A percentile compares a stretch with the other conserved stretches of the same genome.
These are phyloP conservation scores for Varanus komodoensis DNA, from an alignment of 2,113 vertebrate genomes.

Conservation along the genomic window DNA sequence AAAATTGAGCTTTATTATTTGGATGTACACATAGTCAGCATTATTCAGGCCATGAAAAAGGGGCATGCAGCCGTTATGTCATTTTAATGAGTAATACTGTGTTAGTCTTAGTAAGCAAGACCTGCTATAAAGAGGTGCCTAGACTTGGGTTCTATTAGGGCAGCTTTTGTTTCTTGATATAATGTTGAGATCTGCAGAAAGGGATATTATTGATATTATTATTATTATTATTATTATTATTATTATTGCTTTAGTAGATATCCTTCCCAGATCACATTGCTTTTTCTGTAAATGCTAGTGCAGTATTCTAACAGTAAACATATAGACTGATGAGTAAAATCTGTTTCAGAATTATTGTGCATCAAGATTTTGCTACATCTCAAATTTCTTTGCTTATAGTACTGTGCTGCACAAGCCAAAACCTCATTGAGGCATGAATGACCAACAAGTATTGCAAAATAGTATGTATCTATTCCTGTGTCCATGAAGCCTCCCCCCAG, in stretches of 20 bases:
- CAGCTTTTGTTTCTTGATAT: neutral
- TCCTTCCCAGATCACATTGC: neutral
- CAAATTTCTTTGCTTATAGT: neutral
- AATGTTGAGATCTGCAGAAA: slow-evolving; percentile 2
- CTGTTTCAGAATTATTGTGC: neutral
- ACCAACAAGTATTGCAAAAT: neutral
- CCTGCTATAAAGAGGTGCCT: neutral
- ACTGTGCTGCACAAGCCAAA: neutral
- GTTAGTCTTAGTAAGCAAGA: neutral
- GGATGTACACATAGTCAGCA: neutral
- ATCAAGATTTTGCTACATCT: neutral
- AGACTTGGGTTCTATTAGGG: neutral
- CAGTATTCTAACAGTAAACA: slow-evolving; percentile 2
- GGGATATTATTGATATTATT: neutral
- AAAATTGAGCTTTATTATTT: neutral
- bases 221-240: neutral
- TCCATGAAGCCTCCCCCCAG: neutral
- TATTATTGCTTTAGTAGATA: neutral
- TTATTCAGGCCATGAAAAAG: neutral
- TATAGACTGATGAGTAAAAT: slow-evolving; percentile 6
- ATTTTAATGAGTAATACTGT: neutral
- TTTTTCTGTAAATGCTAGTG: neutral
- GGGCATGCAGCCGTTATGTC: neutral
- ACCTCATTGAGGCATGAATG: neutral
- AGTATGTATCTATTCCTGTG: neutral